Percentiles rank a stretch among this genome's conserved stretches.
Evolutionary conservation across 2,888 invertebrate genomes (phyloP).

Genomic region (Candidula unifasciata): DNA sequence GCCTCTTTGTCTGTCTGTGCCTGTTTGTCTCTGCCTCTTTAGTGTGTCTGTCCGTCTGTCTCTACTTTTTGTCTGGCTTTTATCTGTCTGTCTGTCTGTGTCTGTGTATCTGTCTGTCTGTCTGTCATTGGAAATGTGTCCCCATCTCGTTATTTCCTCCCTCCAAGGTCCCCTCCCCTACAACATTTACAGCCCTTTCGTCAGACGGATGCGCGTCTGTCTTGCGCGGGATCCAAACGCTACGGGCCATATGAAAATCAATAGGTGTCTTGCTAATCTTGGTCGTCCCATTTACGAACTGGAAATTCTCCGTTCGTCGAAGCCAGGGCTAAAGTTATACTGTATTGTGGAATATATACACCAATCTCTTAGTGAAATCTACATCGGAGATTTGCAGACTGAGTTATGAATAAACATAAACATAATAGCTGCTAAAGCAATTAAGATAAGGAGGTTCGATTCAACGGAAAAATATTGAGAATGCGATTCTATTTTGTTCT

Average conservation of each 20-base stretch:
- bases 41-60: neutral
- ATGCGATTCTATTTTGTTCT: too few species aligned
- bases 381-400: too few species aligned
- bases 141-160: neutral
- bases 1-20: neutral
- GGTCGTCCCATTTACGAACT: neutral
- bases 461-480: too few species aligned
- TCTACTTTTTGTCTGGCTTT: neutral
- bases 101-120: neutral
- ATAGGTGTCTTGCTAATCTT: conserved; percentile 31
- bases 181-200: neutral
- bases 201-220: conserved; percentile 19
- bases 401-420: too few species aligned
- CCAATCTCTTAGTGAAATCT: too few species aligned
- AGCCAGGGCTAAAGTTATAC: too few species aligned
- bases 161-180: neutral
- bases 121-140: neutral
- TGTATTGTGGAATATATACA: too few species aligned
- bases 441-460: too few species aligned
- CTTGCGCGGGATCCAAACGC: conserved; percentile 4
- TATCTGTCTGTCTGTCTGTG: neutral
- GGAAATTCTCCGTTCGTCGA: too few species aligned
- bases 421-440: too few species aligned
- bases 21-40: neutral
- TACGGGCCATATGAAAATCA: conserved; percentile 27